These are phyloP conservation scores for Gila orcuttii DNA, from an alignment of 2,113 vertebrate species.

Conservation along the genomic window DNA sequence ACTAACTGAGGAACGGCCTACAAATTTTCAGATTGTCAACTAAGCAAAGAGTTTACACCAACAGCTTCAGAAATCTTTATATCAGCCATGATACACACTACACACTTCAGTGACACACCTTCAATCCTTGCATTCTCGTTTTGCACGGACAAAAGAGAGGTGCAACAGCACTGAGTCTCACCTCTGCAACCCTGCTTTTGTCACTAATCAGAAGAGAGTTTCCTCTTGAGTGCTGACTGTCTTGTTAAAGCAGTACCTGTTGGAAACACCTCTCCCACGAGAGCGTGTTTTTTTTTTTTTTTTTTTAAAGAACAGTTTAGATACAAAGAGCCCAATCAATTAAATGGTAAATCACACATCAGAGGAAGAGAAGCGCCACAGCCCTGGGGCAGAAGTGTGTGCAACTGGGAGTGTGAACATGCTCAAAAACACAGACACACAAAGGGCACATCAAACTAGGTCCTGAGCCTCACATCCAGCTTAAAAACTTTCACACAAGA, in stretches of 20 bases:
- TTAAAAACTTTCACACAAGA: not conserved
- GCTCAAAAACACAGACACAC: not conserved
- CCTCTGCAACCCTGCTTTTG: conserved; percentile 22
- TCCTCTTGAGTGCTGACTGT: conserved; percentile 16
- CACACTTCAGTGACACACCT: not conserved
- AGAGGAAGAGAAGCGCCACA: conserved; percentile 39
- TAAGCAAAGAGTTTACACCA: not conserved
- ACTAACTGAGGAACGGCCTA: not conserved
- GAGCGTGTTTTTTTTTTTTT: conserved; percentile 2
- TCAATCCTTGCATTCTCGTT: not conserved
- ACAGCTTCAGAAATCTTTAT: not conserved
- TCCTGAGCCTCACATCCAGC: not conserved
- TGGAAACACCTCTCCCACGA: conserved; percentile 44
- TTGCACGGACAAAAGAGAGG: not conserved
- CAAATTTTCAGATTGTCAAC: not conserved
- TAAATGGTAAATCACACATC: conserved; percentile 62
- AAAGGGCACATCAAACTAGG: not conserved
- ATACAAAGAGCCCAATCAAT: conserved; percentile 67
- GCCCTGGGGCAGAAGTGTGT: conserved; percentile 24
- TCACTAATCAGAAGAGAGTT: conserved; percentile 26
- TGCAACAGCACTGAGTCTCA: not conserved
- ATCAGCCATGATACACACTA: not conserved
- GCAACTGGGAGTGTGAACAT: conserved; percentile 6
- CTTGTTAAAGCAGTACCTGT: conserved; percentile 38
- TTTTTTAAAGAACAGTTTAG: conserved; percentile 34